phyloP scores from a whole-genome alignment of 1,140 invertebrate genomes.

The Zaprionus gabonicus region DNA sequence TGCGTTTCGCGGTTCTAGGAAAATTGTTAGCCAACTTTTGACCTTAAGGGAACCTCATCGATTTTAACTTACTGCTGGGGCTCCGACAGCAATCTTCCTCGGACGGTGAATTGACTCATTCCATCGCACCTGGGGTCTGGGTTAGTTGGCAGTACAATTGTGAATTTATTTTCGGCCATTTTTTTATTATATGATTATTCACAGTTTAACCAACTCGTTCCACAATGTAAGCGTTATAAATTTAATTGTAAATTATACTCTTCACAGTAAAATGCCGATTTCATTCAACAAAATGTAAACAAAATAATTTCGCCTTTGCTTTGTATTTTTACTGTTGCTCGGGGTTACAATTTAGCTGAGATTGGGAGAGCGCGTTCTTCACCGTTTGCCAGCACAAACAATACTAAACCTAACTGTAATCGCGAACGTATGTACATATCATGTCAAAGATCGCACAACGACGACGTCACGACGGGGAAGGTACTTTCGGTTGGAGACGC shows the following conservation, averaged over 20 bases:
- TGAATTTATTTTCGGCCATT: constrained; percentile 61
- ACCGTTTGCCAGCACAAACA: constrained; percentile 41
- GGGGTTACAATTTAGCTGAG: constrained; percentile 43
- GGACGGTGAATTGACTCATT: constrained; percentile 43
- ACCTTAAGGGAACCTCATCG: constrained; percentile 35
- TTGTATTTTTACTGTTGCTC: not conserved
- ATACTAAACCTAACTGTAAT: constrained; percentile 48
- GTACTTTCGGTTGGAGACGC: constrained; percentile 26
- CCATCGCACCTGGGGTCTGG: constrained; percentile 31
- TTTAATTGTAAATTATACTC: not conserved
- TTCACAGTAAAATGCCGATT: not conserved
- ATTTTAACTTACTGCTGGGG: constrained; percentile 70
- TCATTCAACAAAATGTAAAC: constrained; percentile 27
- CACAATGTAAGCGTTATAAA: constrained; percentile 6
- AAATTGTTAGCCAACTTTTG: not conserved
- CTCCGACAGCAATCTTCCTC: constrained; percentile 35
- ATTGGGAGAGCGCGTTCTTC: constrained; percentile 31
- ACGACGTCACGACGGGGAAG: constrained; percentile 59
- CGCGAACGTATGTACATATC: constrained; percentile 19
- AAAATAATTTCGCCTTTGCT: constrained; percentile 9
- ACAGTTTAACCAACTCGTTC: constrained; percentile 3
- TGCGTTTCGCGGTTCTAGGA: constrained; percentile 5
- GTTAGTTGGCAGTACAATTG: constrained; percentile 51
- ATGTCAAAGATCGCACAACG: constrained; percentile 42
- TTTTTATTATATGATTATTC: constrained; percentile 11